Evolutionary conservation across 2,888 invertebrate genomes (phyloP), one percentile per base, ranked within the genome.

Genomic region (Emmelina monodactyla): DNA sequence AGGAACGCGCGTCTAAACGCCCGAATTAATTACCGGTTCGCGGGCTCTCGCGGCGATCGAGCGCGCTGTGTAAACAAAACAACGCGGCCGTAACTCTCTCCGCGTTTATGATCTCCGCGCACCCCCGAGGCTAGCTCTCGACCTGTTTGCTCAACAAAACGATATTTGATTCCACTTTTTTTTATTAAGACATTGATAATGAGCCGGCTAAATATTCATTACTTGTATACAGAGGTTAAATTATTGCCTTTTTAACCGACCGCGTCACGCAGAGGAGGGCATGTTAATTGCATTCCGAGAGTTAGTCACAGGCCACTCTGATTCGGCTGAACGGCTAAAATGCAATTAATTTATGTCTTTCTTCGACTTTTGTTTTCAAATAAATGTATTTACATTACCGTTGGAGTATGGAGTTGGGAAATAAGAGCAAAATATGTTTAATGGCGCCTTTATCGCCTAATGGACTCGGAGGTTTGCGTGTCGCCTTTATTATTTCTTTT

Each of bases 51-150:
- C n/a, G 25, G 30, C 25, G 35, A 11, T 30, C 36, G 34, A 48
- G 37, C 42, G 43, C 38, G 43, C 45, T 53, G 59, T 46, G 62
- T 58, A 59, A 62, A 62, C 61, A 62, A 60, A 61, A 50, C 48
- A 45, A 48, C 43, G 3, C 11, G 35, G 28, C 43, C 39, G 57
- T 61, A 61, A 61, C 58, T 61, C 59, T 49, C 38, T 11, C 11
- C 25, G 9, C 25, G n/a, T 9, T 25, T 25, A 25, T 25, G 25
- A 25, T 31, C 37, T 10, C 25, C 11, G 25, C 25, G 25, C 25
- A 7, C 25, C 25, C n/a, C 11, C 25, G 19, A 22, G 32, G 29
- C 38, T 35, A 34, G 16, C 35, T 32, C 19, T 28, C 22, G 25
- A 25, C 25, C 25, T 25, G 25, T 25, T 30, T 30, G 30, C 13